Conservation (phyloP, 2,113 vertebrate species). For the Nibea coibor region DNA sequence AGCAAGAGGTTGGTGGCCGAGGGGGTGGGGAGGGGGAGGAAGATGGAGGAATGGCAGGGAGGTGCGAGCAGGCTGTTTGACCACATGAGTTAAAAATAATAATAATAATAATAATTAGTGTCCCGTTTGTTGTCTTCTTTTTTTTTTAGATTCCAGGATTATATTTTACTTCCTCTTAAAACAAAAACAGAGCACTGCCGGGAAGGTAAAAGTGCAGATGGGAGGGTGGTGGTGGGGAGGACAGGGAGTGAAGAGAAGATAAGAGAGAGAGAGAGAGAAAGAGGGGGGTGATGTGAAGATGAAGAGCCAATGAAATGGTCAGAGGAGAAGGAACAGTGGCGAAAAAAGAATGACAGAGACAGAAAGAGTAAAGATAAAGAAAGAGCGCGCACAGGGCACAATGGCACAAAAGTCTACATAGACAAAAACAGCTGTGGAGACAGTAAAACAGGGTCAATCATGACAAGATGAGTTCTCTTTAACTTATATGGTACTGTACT, state of each 20-base stretch:
- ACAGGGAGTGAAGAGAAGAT: neutral
- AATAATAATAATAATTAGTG: constrained; percentile 45
- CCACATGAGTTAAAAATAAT: constrained; percentile 30
- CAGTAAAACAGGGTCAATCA: constrained; percentile 69
- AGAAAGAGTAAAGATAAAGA: constrained; percentile 52
- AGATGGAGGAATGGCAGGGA: constrained; percentile 27
- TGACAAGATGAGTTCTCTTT: constrained; percentile 73
- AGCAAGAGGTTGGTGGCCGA: constrained; percentile 64
- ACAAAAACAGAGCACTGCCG: constrained; percentile 38
- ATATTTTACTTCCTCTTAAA: constrained; percentile 57
- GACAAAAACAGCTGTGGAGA: constrained; percentile 78
- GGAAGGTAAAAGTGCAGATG: constrained; percentile 47
- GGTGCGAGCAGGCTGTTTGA: constrained; percentile 39
- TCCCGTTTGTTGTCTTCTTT: constrained; percentile 54
- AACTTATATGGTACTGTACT: constrained; percentile 76
- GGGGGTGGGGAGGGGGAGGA: constrained; percentile 44
- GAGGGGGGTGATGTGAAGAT: neutral
- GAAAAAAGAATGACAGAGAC: constrained; percentile 38
- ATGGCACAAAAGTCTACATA: constrained; percentile 81
- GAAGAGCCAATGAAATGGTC: constrained; percentile 10
- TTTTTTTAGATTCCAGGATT: constrained; percentile 61
- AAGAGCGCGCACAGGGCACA: constrained; percentile 73
- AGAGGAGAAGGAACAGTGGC: constrained; percentile 10
- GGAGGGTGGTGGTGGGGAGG: constrained; percentile 59
- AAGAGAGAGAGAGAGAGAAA: neutral